Conservation (phyloP, 2,888 invertebrate genomes). For the Blastobasis adustella region DNA sequence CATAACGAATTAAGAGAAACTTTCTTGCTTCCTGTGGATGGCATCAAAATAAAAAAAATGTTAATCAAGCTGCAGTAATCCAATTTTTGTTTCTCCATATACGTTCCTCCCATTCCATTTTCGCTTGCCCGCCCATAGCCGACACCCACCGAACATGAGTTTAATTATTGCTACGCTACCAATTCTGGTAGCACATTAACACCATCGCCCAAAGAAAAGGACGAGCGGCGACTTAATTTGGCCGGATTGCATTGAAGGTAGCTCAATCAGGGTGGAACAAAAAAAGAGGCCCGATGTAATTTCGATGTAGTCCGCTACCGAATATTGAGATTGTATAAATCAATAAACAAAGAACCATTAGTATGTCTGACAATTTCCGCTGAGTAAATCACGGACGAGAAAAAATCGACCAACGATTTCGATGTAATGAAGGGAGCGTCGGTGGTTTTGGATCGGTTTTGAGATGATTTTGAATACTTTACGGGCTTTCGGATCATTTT, state of each 20-base stretch:
- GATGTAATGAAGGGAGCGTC: conserved; percentile 43
- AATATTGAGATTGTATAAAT: conserved; percentile 68
- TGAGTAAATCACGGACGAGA: conserved; percentile 63
- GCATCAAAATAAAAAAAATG: conserved; percentile 27
- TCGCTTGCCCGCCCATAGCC: conserved; percentile 44
- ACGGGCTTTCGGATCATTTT: too few relatives aligned
- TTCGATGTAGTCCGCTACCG: conserved; percentile 61
- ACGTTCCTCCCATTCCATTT: conserved; percentile 52
- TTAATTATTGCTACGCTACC: conserved; percentile 40
- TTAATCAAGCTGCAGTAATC: conserved; percentile 37
- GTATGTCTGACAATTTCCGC: conserved; percentile 70
- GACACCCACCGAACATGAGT: conserved; percentile 44
- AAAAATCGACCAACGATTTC: conserved; percentile 47
- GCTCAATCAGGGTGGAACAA: conserved; percentile 50
- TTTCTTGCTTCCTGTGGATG: conserved; percentile 28
- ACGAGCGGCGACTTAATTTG: conserved; percentile 24
- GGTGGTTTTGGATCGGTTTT: conserved; percentile 20
- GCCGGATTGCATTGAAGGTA: conserved; percentile 40
- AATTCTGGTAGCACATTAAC: conserved; percentile 33
- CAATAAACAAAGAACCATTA: conserved; percentile 73
- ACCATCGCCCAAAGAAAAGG: conserved; percentile 17
- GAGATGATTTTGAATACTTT: conserved; percentile 22
- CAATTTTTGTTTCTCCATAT: conserved; percentile 30
- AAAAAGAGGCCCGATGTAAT: conserved; percentile 44
- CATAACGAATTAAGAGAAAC: conserved; percentile 8